A percentile compares a stretch with the other conserved stretches of the same genome.
Conservation (phyloP, 2,888 invertebrate genomes). For the Tridacna crocea region DNA sequence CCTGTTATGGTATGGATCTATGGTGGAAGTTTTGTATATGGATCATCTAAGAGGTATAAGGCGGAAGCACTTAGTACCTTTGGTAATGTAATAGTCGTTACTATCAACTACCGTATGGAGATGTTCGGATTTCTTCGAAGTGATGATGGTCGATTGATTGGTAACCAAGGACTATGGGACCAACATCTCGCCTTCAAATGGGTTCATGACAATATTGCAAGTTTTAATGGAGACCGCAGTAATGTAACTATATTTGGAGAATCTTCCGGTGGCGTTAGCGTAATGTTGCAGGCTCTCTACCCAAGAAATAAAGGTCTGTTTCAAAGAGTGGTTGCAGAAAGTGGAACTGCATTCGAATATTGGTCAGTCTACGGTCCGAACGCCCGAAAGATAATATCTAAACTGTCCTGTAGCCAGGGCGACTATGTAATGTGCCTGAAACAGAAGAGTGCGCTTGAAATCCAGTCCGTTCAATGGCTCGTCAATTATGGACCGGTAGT, state of each 20-base stretch:
- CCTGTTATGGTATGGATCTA: constrained; percentile 55
- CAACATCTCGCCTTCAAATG: constrained; percentile 52
- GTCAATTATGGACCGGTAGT: constrained; percentile 28
- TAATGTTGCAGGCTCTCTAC: constrained; percentile 47
- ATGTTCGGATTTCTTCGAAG: constrained; percentile 54
- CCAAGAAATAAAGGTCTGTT: constrained; percentile 48
- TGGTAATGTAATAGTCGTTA: constrained; percentile 3
- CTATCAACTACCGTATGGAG: constrained; percentile 31
- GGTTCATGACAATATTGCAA: constrained; percentile 48
- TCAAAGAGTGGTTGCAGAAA: constrained; percentile 32
- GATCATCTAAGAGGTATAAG: constrained; percentile 39
- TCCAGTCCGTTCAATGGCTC: constrained; percentile 5
- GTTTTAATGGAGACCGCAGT: constrained; percentile 40
- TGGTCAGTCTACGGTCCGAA: constrained; percentile 30
- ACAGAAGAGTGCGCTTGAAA: constrained; percentile 7
- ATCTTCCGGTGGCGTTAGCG: constrained; percentile 43
- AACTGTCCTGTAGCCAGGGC: not conserved
- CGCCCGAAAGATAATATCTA: constrained; percentile 24
- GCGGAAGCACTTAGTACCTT: constrained; percentile 19
- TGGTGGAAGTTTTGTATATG: constrained; percentile 44
- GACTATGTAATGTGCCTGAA: not conserved
- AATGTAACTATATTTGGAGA: constrained; percentile 54
- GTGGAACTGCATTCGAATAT: constrained; percentile 39
- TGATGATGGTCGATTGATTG: constrained; percentile 31
- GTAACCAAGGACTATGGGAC: constrained; percentile 57